Percentiles rank a stretch among this genome's conserved stretches.
Evolutionary conservation across 2,797 vertebrate species (phyloP).

Genomic region (Cygnus olor): DNA sequence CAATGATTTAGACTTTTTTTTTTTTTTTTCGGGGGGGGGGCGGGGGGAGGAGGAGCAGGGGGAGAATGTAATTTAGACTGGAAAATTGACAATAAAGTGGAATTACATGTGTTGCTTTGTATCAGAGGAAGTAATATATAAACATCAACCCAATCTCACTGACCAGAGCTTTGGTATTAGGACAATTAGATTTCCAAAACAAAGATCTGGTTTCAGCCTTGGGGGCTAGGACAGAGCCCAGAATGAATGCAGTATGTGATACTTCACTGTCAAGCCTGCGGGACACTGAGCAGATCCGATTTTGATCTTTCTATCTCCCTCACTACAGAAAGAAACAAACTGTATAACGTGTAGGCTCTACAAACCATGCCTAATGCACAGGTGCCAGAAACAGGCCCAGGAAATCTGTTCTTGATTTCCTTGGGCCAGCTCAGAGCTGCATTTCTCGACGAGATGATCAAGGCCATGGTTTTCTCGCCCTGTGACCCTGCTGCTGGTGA

Average conservation of each 20-base stretch:
- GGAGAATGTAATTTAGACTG: not conserved
- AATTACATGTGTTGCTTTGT: not conserved
- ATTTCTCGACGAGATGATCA: not conserved
- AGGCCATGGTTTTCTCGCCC: not conserved
- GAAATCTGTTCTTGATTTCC: not conserved
- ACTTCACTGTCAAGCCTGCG: not conserved
- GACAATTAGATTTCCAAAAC: not conserved
- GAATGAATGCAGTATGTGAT: not conserved
- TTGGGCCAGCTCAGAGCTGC: not conserved
- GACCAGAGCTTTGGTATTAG: not conserved
- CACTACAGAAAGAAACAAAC: not conserved
- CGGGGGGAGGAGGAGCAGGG: too few relatives aligned
- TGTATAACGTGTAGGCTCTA: not conserved
- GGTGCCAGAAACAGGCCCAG: not conserved
- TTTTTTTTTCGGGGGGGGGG: too few relatives aligned
- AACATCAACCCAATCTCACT: not conserved
- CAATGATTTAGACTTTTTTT: not conserved
- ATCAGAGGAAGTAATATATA: not conserved
- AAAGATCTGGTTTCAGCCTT: not conserved
- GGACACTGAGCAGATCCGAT: not conserved
- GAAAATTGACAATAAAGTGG: not conserved
- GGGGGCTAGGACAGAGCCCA: not conserved
- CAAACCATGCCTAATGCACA: not conserved
- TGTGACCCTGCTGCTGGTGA: rapidly evolving
- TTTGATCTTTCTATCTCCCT: not conserved